Evolutionary conservation across 30 jellyfish, hydroid and myxozoan species (phyloP).

Genomic region (Chrysaora quinquecirrha): DNA sequence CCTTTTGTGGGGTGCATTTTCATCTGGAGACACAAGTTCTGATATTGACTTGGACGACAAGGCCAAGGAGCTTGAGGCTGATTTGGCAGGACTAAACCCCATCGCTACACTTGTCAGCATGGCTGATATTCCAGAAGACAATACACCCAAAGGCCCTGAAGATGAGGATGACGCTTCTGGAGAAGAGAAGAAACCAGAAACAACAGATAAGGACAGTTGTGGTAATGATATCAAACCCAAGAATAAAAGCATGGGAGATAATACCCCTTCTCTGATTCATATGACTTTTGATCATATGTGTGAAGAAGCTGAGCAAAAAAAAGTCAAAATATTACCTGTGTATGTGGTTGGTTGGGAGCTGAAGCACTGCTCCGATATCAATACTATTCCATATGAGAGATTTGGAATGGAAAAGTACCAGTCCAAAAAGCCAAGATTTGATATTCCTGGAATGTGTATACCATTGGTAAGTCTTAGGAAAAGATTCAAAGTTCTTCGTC

Average conservation of each 20-base stretch:
- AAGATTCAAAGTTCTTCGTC: background rate
- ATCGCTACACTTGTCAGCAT: background rate
- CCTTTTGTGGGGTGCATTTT: too few relatives aligned
- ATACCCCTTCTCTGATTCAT: constrained; percentile 54
- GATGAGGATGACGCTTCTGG: constrained; percentile 71
- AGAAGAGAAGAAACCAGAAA: background rate
- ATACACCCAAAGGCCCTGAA: constrained; percentile 69
- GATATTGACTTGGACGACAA: background rate
- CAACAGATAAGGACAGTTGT: constrained; percentile 5
- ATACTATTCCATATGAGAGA: constrained; percentile 53
- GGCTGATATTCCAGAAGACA: constrained; percentile 53
- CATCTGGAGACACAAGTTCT: too few relatives aligned
- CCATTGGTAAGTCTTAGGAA: constrained; percentile 40
- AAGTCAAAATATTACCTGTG: constrained; percentile 47
- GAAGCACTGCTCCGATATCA: constrained; percentile 52
- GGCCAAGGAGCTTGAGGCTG: background rate
- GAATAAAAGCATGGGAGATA: constrained; percentile 27
- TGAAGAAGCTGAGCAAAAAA: constrained; percentile 21
- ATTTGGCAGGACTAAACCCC: background rate
- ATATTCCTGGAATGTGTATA: constrained; percentile 75
- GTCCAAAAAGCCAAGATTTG: constrained; percentile 49
- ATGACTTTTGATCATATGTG: constrained; percentile 52
- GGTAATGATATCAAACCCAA: constrained; percentile 17
- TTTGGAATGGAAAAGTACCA: constrained; percentile 45
- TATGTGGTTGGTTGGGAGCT: constrained; percentile 71